These are phyloP conservation scores for Peromyscus attwateri DNA, from an alignment of 2,797 vertebrate genomes.

Conservation along the genomic window DNA sequence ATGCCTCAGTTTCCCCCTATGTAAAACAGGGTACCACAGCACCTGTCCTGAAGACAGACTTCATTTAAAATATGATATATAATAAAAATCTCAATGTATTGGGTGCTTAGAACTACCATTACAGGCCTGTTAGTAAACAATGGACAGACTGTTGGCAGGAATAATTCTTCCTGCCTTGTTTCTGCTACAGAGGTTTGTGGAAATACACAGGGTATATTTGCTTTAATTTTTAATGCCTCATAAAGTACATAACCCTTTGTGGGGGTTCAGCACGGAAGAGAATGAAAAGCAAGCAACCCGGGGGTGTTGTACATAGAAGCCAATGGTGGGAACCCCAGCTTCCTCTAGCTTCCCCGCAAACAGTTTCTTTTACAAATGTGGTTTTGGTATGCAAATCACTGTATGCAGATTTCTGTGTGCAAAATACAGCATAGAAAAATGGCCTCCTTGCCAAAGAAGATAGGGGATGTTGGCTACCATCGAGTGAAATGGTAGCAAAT, in stretches of 20 bases:
- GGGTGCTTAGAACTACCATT: background rate
- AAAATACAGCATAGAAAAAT: constrained; percentile 83
- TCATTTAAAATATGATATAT: background rate
- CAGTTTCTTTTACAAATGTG: constrained; percentile 73
- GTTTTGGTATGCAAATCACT: constrained; percentile 83
- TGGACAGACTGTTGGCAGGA: background rate
- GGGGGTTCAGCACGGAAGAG: background rate
- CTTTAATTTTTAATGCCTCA: constrained; percentile 74
- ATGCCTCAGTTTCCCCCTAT: background rate
- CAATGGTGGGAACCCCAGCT: constrained; percentile 60
- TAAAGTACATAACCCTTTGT: constrained; percentile 37
- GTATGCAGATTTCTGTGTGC: constrained; percentile 78
- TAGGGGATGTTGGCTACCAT: constrained; percentile 70
- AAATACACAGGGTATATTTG: constrained; percentile 18
- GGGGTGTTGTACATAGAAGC: constrained; percentile 71
- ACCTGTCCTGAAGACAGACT: constrained; percentile 6
- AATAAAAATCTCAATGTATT: constrained; percentile 13
- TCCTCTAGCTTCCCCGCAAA: constrained; percentile 76
- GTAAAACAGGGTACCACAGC: background rate
- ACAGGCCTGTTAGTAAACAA: background rate
- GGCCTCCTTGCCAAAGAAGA: constrained; percentile 77
- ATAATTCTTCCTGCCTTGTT: background rate
- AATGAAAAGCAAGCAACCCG: constrained; percentile 77
- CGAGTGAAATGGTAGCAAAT: constrained; percentile 76
- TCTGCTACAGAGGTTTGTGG: background rate